Evolutionary conservation across 2,888 invertebrate genomes (phyloP), one percentile per base, ranked within the genome.

Genomic region (Andrena marginata): DNA sequence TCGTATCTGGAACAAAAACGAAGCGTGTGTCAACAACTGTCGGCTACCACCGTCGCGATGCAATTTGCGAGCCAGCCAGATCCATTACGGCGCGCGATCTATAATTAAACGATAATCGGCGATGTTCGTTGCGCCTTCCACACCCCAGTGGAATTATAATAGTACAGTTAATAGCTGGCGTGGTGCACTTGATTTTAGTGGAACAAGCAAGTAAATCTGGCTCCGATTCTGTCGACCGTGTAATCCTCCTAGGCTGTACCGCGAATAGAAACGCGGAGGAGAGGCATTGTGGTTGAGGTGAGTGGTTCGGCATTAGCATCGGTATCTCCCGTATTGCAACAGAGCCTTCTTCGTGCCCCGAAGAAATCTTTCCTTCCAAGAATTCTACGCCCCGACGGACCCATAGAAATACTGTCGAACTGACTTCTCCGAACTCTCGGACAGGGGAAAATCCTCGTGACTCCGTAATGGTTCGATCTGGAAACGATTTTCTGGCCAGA

Each of bases 1-100:
- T 26, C 62, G 68, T 49, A 74, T 77, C 84, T 85, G 84, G 49
- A 85, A 85, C 67, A 77, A 77, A 76, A 85, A 67, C 31, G 48
- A 70, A 72, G 80, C 26, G 42, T 71, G 42, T 35, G 70, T 85
- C 73, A 83, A 77, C 62, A 68, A 73, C 33, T 51, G 48, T 20
- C 8, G 26, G 63, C 48, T 77, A 67, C 51, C 70, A 16, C 0
- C 33, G 23, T 13, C 2, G 35, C 63, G 51, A 49, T 56, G 64
- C 16, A 20, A 16, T 42, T 10, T 3, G 16, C 16, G 42, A 33
- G n/a, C 23, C 20, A 35, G 26, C 8, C 29, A 31, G 26, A 26
- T 13, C 13, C 33, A 16, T 4, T 4, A 16, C 16, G 26, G 2
- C 1, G 33, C 59, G 35, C 16, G 64, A 49, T 3, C 33, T 69